These are phyloP conservation scores for Aspidiotus destructor DNA, from an alignment of 2,888 invertebrate genomes.

Conservation along the genomic window DNA sequence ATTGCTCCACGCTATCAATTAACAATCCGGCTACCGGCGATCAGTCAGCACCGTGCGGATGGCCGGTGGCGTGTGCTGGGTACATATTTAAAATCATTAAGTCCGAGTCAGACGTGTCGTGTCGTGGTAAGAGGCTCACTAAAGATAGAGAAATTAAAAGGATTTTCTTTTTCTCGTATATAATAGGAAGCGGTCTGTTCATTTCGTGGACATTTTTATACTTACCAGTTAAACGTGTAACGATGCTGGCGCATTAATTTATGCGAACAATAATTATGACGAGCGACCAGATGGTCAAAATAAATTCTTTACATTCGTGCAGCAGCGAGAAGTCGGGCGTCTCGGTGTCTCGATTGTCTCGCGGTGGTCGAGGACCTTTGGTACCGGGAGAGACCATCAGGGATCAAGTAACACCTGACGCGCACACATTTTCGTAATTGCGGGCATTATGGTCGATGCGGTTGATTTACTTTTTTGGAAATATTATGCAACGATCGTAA, in stretches of 20 bases:
- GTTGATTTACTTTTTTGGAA: too few relatives aligned
- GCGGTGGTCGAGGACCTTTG: too few relatives aligned
- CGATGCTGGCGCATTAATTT: neutral
- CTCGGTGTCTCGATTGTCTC: too few relatives aligned
- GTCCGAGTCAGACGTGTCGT: neutral
- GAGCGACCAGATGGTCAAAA: conserved; percentile 4
- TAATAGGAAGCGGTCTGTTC: conserved; percentile 1
- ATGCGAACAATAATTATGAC: neutral
- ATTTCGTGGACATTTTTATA: neutral
- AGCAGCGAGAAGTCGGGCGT: too few relatives aligned
- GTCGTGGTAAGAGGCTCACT: neutral
- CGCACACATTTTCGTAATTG: too few relatives aligned
- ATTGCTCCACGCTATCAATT: conserved; percentile 1
- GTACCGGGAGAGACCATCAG: too few relatives aligned
- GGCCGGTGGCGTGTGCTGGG: conserved; percentile 2
- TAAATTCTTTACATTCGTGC: neutral
- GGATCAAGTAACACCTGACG: too few relatives aligned
- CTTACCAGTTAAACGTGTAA: neutral
- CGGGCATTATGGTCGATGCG: too few relatives aligned
- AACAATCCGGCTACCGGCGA: conserved; percentile 1
- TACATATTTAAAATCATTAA: neutral
- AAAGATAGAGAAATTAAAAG: neutral
- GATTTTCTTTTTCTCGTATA: neutral
- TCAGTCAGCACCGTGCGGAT: neutral
- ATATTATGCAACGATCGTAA: too few relatives aligned